Evolutionary conservation across 2,113 vertebrate genomes (phyloP).

Genomic region (Aspiorhynchus laticeps): DNA sequence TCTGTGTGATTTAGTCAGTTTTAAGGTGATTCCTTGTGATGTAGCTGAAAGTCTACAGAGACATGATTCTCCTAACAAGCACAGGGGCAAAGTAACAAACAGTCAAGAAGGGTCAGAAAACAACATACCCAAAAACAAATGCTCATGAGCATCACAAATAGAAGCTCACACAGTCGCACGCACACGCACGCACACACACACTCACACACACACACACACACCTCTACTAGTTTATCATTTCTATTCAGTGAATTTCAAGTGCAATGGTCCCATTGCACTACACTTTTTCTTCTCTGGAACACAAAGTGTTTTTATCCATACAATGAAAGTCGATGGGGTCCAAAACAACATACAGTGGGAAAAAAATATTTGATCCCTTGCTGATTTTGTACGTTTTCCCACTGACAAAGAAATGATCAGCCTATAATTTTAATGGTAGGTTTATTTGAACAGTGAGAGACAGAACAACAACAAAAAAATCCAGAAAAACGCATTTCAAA

Average conservation of each 20-base stretch:
- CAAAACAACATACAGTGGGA: neutral
- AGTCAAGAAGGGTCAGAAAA: constrained; percentile 8
- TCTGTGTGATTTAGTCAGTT: neutral
- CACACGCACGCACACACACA: neutral
- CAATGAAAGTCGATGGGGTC: neutral
- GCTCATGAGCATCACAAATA: constrained; percentile 4
- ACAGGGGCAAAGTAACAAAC: neutral
- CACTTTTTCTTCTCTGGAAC: too few relatives aligned
- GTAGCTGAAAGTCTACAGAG: neutral
- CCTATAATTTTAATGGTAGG: too few relatives aligned
- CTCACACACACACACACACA: neutral
- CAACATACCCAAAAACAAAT: constrained; percentile 37
- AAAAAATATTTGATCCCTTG: too few relatives aligned
- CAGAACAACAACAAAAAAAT: too few relatives aligned
- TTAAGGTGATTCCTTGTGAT: constrained; percentile 36
- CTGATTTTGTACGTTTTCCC: too few relatives aligned
- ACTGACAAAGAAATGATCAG: too few relatives aligned
- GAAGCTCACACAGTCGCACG: neutral
- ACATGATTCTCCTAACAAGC: constrained; percentile 17
- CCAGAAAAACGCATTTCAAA: too few relatives aligned
- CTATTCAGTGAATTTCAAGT: neutral
- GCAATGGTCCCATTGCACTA: neutral
- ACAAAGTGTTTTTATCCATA: neutral
- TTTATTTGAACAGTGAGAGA: too few relatives aligned
- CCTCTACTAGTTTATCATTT: neutral